Conservation (phyloP, 2,113 vertebrate genomes). For the Pyrgilauda ruficollis region DNA sequence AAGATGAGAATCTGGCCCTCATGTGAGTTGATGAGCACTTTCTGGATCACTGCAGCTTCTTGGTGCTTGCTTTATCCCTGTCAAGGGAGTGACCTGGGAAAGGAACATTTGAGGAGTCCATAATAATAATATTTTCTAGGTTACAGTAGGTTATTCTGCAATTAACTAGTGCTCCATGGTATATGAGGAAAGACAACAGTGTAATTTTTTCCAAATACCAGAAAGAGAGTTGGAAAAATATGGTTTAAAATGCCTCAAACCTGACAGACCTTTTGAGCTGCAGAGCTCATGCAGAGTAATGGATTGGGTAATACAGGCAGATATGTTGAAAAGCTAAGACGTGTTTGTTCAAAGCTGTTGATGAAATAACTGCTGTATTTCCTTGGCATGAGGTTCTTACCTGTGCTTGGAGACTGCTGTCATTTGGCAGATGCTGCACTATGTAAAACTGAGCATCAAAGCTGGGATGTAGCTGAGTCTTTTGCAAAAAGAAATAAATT, state of each 20-base stretch:
- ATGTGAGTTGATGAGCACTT: not conserved
- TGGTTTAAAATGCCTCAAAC: not conserved
- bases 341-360: not conserved
- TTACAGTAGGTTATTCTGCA: not conserved
- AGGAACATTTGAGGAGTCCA: not conserved
- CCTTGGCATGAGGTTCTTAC: not conserved
- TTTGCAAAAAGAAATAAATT: not conserved
- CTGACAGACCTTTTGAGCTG: not conserved
- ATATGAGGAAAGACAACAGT: not conserved
- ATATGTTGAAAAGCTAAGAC: not conserved
- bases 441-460: not conserved
- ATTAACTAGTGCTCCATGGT: not conserved
- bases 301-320: not conserved
- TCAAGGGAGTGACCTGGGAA: not conserved
- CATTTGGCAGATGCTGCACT: not conserved
- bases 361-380: not conserved
- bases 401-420: not conserved
- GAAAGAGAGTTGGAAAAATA: not conserved
- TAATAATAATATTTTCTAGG: not conserved
- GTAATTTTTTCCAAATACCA: not conserved
- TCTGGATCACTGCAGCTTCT: not conserved
- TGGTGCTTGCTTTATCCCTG: not conserved
- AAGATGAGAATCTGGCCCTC: constrained; percentile 1
- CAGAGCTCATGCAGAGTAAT: not conserved
- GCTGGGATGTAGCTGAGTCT: not conserved